A percentile compares a stretch with the other conserved stretches of the same genome.
phyloP scores from a whole-genome alignment of 2,113 vertebrate species.

The Bucco capensis region DNA sequence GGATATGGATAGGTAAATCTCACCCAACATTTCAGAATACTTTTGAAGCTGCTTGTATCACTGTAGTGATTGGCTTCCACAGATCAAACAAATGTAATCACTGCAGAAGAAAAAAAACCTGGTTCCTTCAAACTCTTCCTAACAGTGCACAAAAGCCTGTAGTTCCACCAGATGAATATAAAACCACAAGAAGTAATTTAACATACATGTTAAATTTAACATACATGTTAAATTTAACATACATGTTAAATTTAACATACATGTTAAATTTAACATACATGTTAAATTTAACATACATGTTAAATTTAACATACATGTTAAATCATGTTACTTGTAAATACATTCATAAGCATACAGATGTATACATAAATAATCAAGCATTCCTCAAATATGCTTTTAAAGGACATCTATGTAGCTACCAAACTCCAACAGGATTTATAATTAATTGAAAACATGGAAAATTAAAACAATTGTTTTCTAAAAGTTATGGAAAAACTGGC shows the following conservation, averaged over 20 bases:
- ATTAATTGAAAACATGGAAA: background rate
- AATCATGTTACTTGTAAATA: background rate
- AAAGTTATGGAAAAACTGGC: background rate
- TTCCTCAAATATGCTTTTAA: background rate
- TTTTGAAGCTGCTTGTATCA: background rate
- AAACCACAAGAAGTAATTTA: background rate
- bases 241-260: background rate
- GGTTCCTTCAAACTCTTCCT: background rate
- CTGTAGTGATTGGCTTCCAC: background rate
- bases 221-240: background rate
- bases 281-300: background rate
- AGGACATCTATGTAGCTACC: background rate
- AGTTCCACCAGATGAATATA: background rate
- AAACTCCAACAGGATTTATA: background rate
- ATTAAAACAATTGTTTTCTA: background rate
- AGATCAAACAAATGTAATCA: background rate
- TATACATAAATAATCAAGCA: background rate
- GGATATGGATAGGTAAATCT: background rate
- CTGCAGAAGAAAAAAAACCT: background rate
- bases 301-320: background rate
- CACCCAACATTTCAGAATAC: background rate
- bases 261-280: background rate
- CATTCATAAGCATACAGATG: fast-evolving
- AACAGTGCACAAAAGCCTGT: background rate
- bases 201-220: too few relatives aligned